Evolutionary conservation across 1,140 invertebrate species (phyloP).

Genomic region (Pygmarrhopalites habei): DNA sequence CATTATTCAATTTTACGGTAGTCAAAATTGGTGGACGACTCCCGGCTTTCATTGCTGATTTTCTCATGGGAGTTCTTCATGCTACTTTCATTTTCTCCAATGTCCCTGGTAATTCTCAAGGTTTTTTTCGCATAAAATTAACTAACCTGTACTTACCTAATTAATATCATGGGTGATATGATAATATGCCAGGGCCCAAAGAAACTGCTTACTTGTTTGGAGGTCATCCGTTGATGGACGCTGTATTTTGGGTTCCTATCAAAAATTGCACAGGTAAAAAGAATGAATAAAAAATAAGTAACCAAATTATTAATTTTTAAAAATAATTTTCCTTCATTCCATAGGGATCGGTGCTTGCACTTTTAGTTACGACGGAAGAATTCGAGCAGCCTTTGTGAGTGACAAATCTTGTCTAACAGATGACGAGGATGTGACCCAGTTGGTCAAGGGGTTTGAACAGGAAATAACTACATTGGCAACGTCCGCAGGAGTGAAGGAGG

Average conservation of each 20-base stretch:
- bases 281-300: background rate
- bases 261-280: constrained; percentile 18
- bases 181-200: constrained; percentile 27
- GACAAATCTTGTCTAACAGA: constrained; percentile 16
- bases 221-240: constrained; percentile 27
- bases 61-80: constrained; percentile 17
- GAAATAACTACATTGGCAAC: constrained; percentile 23
- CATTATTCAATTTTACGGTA: constrained; percentile 19
- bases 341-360: constrained; percentile 26
- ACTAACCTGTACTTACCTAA: too few species aligned
- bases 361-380: constrained; percentile 28
- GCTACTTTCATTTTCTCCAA: constrained; percentile 26
- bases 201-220: constrained; percentile 22
- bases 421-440: constrained; percentile 6
- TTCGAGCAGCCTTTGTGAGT: constrained; percentile 21
- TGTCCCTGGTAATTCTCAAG: too few species aligned
- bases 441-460: constrained; percentile 25
- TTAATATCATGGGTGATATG: too few species aligned
- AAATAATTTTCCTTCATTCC: background rate
- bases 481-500: background rate
- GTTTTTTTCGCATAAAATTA: too few species aligned
- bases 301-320: background rate
- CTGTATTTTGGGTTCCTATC: constrained; percentile 29
- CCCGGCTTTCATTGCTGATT: background rate
- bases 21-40: constrained; percentile 12